These are phyloP conservation scores for Hydrolagus colliei DNA, from an alignment of 2,797 vertebrate genomes.

Conservation along the genomic window DNA sequence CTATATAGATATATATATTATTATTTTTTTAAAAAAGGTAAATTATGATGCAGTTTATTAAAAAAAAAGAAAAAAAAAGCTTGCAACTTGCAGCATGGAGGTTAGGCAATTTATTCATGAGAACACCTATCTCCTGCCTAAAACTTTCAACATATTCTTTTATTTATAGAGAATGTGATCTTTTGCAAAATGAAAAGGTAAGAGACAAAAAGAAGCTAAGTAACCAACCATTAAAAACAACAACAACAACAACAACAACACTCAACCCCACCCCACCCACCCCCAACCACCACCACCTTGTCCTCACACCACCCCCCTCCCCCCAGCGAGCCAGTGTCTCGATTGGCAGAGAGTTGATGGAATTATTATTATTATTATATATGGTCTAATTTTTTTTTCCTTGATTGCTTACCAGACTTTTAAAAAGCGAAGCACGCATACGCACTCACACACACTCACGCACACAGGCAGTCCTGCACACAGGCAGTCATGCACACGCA, in stretches of 20 bases:
- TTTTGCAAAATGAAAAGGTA: slow-evolving; percentile 99
- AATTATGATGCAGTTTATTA: slow-evolving; percentile 58
- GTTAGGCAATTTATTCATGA: slow-evolving; percentile 93
- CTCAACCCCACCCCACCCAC: slow-evolving; percentile 62
- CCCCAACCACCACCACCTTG: slow-evolving; percentile 39
- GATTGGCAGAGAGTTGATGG: slow-evolving; percentile 58
- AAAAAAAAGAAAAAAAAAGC: slow-evolving; percentile 41
- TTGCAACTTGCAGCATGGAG: slow-evolving; percentile 90
- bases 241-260: slow-evolving; percentile 63
- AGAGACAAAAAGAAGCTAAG: slow-evolving; percentile 86
- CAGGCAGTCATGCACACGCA: no score
- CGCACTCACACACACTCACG: not conserved
- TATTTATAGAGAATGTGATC: slow-evolving; percentile 99
- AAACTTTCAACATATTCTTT: slow-evolving; percentile 99
- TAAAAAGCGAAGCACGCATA: slow-evolving; percentile 33
- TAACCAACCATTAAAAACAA: slow-evolving; percentile 53
- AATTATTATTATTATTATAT: slow-evolving; percentile 2
- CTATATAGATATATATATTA: slow-evolving; percentile 38
- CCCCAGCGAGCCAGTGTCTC: slow-evolving; percentile 53
- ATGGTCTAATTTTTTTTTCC: slow-evolving; percentile 37
- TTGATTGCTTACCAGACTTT: slow-evolving; percentile 57
- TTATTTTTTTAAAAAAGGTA: slow-evolving; percentile 52
- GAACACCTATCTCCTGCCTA: slow-evolving; percentile 97
- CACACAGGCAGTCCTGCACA: no score
- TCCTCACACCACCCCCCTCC: no score